Base-by-base conservation (phyloP, 1,140 invertebrate species). In the Cydia pomonella region DNA sequence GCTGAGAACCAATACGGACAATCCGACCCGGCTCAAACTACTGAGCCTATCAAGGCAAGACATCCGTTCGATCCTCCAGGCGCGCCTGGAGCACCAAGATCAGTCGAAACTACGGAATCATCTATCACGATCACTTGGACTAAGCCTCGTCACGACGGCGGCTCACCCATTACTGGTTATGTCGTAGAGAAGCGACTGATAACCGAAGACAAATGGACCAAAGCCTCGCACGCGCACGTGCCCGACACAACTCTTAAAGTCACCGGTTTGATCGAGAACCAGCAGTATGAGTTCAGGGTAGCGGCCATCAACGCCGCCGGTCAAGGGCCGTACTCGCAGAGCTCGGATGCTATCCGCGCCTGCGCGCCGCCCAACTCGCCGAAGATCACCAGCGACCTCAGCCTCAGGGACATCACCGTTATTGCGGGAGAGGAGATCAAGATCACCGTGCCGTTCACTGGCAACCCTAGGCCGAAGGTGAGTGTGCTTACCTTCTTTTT, bases 221-320 rank as follows among this genome's bases (percentile, higher is more conserved):
- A 98, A 89, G 97, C 97, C 18, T 96, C 96, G 12, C 97, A 97
- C 84, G 95, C 96, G 23, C 93, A 96, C 80, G 95, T 98, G 80
- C 96, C 96, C 73, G 97, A 98, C 81, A 95, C 96, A 2, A 96
- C 95, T 3, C 96, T 96, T 84, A 97, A 95, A 82, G 97, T 99
- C 13, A 96, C 95, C 64, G 97, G 97, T 77, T 93, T 99, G 16
- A 97, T 98, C 76, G 98, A 99, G 89, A 98, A 99, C 88, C 97
- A 98, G 73, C 97, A 99, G 86, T 99, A 99, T 85, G 99, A 99
- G 89, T 99, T 99, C 95, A 95, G 99, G 74, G 98, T 99, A 0
- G 96, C 97, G 6, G 99, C 98, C 27, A 93, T 98, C n/a, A 99
- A 99, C 92, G 97, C 97, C 47, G 99, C 98, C 33, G 98, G 98